Base-by-base conservation (phyloP, 2,888 invertebrate genomes). In the Aproaerema taeniolella region DNA sequence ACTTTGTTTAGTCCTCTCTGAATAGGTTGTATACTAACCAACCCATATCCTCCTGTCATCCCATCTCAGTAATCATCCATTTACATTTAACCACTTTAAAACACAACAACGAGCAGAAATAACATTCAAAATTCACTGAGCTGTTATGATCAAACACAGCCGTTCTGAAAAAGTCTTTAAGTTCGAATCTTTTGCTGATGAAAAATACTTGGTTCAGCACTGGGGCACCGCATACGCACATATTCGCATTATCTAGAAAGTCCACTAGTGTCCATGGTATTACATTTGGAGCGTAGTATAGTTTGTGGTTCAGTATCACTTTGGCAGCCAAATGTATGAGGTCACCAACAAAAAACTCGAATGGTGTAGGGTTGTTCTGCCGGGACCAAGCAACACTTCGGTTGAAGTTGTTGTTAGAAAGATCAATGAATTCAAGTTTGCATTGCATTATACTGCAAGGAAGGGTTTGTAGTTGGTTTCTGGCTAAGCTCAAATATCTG, bases 361-460 rank as follows among this genome's bases (percentile, higher is more conserved):
- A 82, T 3, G 58, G 63, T 10, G 53, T 56, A 37, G 58, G 48
- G 12, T 58, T 53, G 12, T 34, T 20, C 8, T 8, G 10, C 10
- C 4, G 2, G 4, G 7, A 1, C 10, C 2, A 2, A 29, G 47
- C 47, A 45, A 47, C 51, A 16, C 48, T 52, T 8, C 42, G 51
- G 45, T 65, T 57, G 49, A 91, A 90, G 26, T 73, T 69, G 61
- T 92, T 92, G 11, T 77, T 63, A 1, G 89, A 89, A 20, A 92
- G 55, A 58, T 92, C 89, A 39, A 92, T 59, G 31, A 77, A 68
- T 39, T 88, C 81, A 20, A 92, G 61, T 2, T 60, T 67, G 47
- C 89, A 80, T 40, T 87, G 87, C 57, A 79, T 76, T 39, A 91
- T 68, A 52, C 89, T 89, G 39, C 89, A 91, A n/a, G 92, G 92